Base-by-base conservation (phyloP, 2,113 vertebrate genomes). In the Takifugu bimaculatus region DNA sequence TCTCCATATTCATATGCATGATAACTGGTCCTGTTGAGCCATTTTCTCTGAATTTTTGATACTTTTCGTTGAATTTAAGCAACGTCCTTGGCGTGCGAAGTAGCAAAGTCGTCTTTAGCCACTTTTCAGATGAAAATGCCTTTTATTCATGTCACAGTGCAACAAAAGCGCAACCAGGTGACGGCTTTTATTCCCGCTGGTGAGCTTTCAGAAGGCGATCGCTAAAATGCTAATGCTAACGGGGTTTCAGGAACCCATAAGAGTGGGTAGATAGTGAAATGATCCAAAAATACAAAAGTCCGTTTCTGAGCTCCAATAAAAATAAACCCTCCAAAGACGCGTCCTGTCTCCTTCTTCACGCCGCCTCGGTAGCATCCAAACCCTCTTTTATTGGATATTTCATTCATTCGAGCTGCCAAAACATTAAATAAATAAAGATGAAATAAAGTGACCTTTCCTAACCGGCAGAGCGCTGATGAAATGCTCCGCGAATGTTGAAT, bases 211-310 rank as follows among this genome's bases (percentile, higher is more conserved):
- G 13, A 12, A n/a, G n/a, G 45, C 3, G 4, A 39, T 9, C 7
- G 35, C 11, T 45, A 12, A 13, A 13, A 13, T 2, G 42, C 42
- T 43, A 43, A 43, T 1, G 42, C 42, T 43, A 45, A 45, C 10
- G 44, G 2, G 44, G 44, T 32, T 6, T 32, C 29, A 32, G 29
- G 35, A 10, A 39, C 35, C 35, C 11, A 11, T 10, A 39, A 39
- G 35, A 48, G 2, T 45, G 6, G n/a, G 5, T 13, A 15, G 10
- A 48, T 6, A 15, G 5, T 7, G 20, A 50, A 66, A 13, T 26
- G 6, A 66, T 52, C 14, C 39, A 56, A 43, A 57, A 43, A 72
- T 42, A 56, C 57, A 43, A 53, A 42, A 39, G 35, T 39, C 35
- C 0, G 35, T 39, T 59, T 60, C 44, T 54, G 5, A 55, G 51